A percentile compares a stretch with the other conserved stretches of the same genome.
These are phyloP conservation scores for Phengaris arion DNA, from an alignment of 2,888 invertebrate species.

Conservation along the genomic window DNA sequence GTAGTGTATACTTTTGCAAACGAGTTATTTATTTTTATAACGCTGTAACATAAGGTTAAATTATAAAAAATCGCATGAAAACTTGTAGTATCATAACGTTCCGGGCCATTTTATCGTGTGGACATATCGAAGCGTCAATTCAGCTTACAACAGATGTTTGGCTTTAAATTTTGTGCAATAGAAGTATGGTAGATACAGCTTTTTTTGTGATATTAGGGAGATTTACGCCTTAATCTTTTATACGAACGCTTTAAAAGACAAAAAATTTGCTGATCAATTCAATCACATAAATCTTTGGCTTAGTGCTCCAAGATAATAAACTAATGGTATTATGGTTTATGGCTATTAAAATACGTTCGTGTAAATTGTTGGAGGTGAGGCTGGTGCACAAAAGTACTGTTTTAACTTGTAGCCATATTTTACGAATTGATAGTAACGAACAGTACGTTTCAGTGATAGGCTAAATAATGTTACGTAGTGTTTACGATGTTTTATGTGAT, in stretches of 20 bases:
- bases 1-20: constrained; percentile 51
- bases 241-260: constrained; percentile 33
- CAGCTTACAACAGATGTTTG: constrained; percentile 52
- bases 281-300: too few relatives aligned
- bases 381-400: constrained; percentile 66
- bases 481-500: constrained; percentile 78
- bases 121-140: constrained; percentile 63
- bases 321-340: too few relatives aligned
- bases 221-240: constrained; percentile 44
- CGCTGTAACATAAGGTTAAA: constrained; percentile 41
- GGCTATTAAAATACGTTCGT: neutral
- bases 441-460: constrained; percentile 67
- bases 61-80: constrained; percentile 8
- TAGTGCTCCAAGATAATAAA: too few relatives aligned
- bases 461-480: constrained; percentile 77
- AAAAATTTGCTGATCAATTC: neutral
- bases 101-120: constrained; percentile 44
- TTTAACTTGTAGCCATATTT: constrained; percentile 73
- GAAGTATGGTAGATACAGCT: constrained; percentile 58
- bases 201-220: constrained; percentile 73
- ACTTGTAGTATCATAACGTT: constrained; percentile 17
- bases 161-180: constrained; percentile 49
- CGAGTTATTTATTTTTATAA: constrained; percentile 68
- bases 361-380: constrained; percentile 20
- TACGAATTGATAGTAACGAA: constrained; percentile 51